These are phyloP conservation scores for Calypte anna DNA, from an alignment of 2,113 vertebrate genomes.

Conservation along the genomic window DNA sequence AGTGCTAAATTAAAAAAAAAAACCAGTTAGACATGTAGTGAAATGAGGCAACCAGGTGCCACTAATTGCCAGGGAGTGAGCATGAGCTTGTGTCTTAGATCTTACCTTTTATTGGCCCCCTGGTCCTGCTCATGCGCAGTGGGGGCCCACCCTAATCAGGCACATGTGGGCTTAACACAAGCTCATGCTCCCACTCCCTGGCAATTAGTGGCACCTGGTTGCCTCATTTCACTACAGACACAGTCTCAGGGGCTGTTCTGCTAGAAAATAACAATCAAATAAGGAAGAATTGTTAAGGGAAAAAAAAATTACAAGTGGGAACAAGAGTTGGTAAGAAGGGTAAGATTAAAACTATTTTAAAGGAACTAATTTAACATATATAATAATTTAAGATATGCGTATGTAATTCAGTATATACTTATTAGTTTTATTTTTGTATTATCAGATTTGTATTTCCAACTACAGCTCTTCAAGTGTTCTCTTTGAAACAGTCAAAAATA, in stretches of 20 bases:
- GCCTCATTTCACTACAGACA: background rate
- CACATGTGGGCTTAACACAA: too few species aligned
- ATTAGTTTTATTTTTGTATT: background rate
- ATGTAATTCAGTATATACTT: background rate
- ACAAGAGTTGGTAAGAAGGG: background rate
- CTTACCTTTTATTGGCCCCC: too few species aligned
- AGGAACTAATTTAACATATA: background rate
- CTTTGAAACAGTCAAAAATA: background rate
- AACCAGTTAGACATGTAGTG: background rate
- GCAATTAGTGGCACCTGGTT: too few species aligned
- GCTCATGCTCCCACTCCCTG: too few species aligned
- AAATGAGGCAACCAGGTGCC: too few species aligned
- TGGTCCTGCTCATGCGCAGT: too few species aligned
- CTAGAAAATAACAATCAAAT: background rate
- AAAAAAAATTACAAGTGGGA: background rate
- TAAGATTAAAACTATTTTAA: background rate
- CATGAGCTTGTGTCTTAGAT: too few species aligned
- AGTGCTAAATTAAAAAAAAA: background rate
- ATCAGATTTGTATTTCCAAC: background rate
- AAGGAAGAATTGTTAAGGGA: background rate
- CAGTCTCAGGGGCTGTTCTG: background rate
- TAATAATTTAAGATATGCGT: background rate
- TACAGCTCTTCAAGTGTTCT: background rate
- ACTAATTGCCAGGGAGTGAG: too few species aligned
- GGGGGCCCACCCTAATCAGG: too few species aligned